Evolutionary conservation across 1,140 invertebrate genomes (phyloP), one percentile per base, ranked within the genome.

Genomic region (Paramacrobiotus metropolitanus): DNA sequence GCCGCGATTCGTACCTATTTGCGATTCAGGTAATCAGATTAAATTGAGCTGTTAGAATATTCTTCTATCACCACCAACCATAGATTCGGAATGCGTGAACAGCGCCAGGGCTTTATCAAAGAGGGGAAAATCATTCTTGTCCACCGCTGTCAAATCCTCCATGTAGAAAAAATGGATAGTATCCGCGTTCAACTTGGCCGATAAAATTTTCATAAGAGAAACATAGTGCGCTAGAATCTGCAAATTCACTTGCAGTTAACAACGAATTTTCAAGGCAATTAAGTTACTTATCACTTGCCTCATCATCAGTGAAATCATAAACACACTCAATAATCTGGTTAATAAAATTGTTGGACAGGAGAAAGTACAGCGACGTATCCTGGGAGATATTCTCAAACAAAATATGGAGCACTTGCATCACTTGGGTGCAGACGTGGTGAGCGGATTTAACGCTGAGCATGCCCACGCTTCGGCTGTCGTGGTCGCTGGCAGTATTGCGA

Each of bases 141-240:
- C 45, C 31, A 18, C 48, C 31, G 44, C 21, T 60, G 31, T 62
- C 64, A 78, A 80, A 80, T 92, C 89, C 79, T 98, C 94, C 78
- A 96, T 98, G 74, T 96, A 98, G 74, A 98, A 99, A 74, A 99
- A 98, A 71, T 99, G 92, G 69, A 99, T 94, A 1, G 94, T 98
- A 72, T 98, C 90, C 64, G 83, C 82, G 76, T 98, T 98, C n/a
- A 99, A 75, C 76, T 98, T 98, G 40, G 98, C 78, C 65, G 93
- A 98, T 21, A 99, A 76, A 0, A 93, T 98, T 74, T 98, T 98
- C 61, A 98, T 73, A 72, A 99, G 98, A 55, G 93, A 94, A 71
- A 99, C 97, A 73, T 98, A 99, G 73, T 99, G 98, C 2, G 93
- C 94, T 90, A 98, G 96, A 1, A 99, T 91, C 74, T 76, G 64